phyloP scores from a whole-genome alignment of 35 echinoderm and acorn worm species.

The Ptychodera flava region DNA sequence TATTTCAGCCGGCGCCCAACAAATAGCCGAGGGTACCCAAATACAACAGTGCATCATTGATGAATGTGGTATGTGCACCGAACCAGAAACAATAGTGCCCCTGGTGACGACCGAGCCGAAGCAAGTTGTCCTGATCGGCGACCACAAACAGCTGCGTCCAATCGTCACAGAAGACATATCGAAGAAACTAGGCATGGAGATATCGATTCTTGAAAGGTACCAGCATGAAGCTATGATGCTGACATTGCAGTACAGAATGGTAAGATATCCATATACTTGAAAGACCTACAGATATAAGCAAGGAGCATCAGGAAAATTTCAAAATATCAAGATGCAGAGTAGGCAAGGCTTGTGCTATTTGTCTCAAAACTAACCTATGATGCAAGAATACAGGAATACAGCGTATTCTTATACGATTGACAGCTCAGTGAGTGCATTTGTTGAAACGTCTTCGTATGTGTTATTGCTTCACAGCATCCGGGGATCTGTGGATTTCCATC shows the following conservation, averaged over 20 bases:
- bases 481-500: constrained; percentile 23
- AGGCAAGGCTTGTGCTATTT: too few species aligned
- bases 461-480: constrained; percentile 15
- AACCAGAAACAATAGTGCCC: constrained; percentile 64
- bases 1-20: constrained; percentile 30
- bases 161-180: constrained; percentile 51
- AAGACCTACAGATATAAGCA: too few species aligned
- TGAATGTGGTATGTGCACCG: constrained; percentile 62
- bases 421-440: not conserved
- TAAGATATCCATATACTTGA: too few species aligned
- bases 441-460: not conserved
- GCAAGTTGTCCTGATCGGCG: constrained; percentile 39
- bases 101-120: constrained; percentile 18
- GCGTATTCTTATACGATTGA: too few species aligned
- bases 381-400: too few species aligned
- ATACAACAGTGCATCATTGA: constrained; percentile 38
- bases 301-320: too few species aligned
- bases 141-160: constrained; percentile 58
- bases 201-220: constrained; percentile 67
- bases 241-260: constrained; percentile 77
- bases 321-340: too few species aligned
- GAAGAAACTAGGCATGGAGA: constrained; percentile 47
- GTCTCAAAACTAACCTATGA: too few species aligned
- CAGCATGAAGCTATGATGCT: constrained; percentile 37
- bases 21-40: not conserved